Conservation (phyloP, 1,140 invertebrate species). For the Dendrolimus punctatus region DNA sequence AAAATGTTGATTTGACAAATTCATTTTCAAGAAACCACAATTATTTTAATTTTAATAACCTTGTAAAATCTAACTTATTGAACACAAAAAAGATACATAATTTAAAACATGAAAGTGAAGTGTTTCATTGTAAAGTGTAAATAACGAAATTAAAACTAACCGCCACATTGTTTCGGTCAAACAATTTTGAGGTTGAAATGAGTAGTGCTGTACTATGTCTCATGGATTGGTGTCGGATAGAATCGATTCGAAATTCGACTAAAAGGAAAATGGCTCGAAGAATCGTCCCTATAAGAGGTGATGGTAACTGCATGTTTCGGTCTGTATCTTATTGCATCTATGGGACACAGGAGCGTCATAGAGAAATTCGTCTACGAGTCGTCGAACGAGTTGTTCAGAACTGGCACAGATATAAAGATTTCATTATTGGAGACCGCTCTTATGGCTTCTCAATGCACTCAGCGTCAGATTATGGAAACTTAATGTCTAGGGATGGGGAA, state of each 20-base stretch:
- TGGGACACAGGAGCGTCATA: slow-evolving; percentile 47
- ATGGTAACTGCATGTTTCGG: slow-evolving; percentile 59
- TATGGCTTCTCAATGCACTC: slow-evolving; percentile 33
- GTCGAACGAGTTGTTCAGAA: slow-evolving; percentile 44
- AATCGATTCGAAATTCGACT: slow-evolving; percentile 3
- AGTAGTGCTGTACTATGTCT: too few relatives aligned
- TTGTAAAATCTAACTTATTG: too few relatives aligned
- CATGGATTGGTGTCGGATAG: not conserved
- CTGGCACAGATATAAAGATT: slow-evolving; percentile 55
- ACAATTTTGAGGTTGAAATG: too few relatives aligned
- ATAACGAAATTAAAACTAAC: too few relatives aligned
- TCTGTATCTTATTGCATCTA: slow-evolving; percentile 52
- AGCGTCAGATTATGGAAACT: slow-evolving; percentile 30
- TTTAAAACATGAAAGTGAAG: too few relatives aligned
- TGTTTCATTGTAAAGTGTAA: too few relatives aligned
- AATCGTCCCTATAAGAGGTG: slow-evolving; percentile 43
- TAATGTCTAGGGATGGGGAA: slow-evolving; percentile 49
- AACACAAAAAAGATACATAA: too few relatives aligned
- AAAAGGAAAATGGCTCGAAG: slow-evolving; percentile 30
- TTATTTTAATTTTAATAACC: too few relatives aligned
- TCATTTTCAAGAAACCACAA: too few relatives aligned
- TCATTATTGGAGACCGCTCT: slow-evolving; percentile 52
- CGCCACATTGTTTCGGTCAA: too few relatives aligned
- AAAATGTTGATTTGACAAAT: too few relatives aligned
- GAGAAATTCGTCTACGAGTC: slow-evolving; percentile 41